Conservation (phyloP, 2,113 vertebrate species). For the Austrofundulus limnaeus region DNA sequence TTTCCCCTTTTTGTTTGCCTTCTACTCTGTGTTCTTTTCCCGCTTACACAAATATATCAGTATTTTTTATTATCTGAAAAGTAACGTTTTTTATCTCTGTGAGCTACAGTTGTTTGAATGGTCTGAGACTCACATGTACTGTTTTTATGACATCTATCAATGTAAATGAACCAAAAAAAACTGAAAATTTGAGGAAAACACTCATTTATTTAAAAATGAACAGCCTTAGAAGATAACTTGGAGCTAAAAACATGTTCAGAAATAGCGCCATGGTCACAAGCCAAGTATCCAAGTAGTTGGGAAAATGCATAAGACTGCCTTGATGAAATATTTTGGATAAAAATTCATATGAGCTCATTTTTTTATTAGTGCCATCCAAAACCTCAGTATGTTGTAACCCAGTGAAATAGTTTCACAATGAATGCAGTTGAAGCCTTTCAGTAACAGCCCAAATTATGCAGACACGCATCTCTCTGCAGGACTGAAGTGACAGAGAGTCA, state of each 20-base stretch:
- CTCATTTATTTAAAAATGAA: too few species aligned
- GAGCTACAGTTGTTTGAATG: too few species aligned
- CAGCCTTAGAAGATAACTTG: too few species aligned
- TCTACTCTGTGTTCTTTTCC: too few species aligned
- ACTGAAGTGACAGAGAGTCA: constrained; percentile 32
- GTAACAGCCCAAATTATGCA: background rate
- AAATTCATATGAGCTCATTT: background rate
- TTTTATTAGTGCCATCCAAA: background rate
- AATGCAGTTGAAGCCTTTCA: constrained; percentile 6
- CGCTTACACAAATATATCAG: too few species aligned
- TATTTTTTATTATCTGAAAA: too few species aligned
- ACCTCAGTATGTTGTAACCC: constrained; percentile 1
- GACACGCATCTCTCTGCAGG: constrained; percentile 9
- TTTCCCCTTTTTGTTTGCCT: background rate
- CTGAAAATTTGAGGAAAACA: too few species aligned
- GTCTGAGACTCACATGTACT: too few species aligned
- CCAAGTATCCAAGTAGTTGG: background rate
- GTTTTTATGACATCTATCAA: too few species aligned
- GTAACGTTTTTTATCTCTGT: too few species aligned
- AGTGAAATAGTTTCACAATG: background rate
- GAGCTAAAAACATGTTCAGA: background rate
- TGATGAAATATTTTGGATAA: background rate
- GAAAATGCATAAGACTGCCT: background rate
- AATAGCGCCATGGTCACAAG: too few species aligned
- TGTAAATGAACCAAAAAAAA: too few species aligned